Conservation (phyloP, 1,140 invertebrate species). For the Apis dorsata region DNA sequence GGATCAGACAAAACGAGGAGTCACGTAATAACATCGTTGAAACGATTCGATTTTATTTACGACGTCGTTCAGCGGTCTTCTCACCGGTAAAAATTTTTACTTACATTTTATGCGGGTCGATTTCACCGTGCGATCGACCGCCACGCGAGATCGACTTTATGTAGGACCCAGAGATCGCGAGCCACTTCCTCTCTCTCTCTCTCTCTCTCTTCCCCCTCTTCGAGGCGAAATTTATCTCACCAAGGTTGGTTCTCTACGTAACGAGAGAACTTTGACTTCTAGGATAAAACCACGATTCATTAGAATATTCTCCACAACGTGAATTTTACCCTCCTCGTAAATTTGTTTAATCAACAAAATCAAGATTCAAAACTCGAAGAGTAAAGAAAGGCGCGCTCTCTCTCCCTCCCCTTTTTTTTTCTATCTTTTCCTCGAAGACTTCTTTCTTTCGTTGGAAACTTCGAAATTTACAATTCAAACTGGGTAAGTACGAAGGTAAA, state of each 20-base stretch:
- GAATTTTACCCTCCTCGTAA: too few relatives aligned
- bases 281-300: too few relatives aligned
- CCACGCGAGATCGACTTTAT: not conserved
- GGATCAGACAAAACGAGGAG: slow-evolving; percentile 5
- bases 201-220: too few relatives aligned
- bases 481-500: not conserved
- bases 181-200: too few relatives aligned
- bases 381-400: not conserved
- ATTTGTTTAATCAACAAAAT: too few relatives aligned
- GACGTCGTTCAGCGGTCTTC: slow-evolving; percentile 24
- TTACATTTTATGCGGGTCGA: slow-evolving; percentile 28
- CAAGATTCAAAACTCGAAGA: too few relatives aligned
- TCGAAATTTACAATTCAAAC: not conserved
- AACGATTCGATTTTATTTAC: slow-evolving; percentile 42
- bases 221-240: too few relatives aligned
- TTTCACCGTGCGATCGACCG: not conserved
- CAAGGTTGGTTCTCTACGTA: too few relatives aligned
- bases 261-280: too few relatives aligned
- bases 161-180: not conserved
- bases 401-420: not conserved
- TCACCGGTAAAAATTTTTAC: slow-evolving; percentile 15
- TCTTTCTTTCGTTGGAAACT: not conserved
- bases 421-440: too few relatives aligned
- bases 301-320: too few relatives aligned
- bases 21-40: not conserved